These are phyloP conservation scores for Egretta garzetta DNA, from an alignment of 2,113 vertebrate species.

Conservation along the genomic window DNA sequence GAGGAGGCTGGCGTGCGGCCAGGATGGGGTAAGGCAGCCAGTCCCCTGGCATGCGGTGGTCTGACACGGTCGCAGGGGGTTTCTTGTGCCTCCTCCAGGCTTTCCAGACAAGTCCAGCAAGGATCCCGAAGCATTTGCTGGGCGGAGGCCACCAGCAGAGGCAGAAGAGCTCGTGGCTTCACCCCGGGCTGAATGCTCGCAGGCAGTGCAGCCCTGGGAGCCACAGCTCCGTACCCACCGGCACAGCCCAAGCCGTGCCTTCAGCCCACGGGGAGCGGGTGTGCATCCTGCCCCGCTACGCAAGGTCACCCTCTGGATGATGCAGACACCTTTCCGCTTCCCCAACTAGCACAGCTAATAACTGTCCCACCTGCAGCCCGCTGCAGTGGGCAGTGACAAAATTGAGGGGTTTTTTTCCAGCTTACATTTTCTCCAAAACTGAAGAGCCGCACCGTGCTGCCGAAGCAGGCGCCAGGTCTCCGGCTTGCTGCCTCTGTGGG, in stretches of 20 bases:
- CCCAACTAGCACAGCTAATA: background rate
- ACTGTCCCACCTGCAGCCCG: background rate
- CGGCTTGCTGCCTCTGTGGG: background rate
- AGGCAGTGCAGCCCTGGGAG: background rate
- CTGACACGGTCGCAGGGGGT: fast-evolving
- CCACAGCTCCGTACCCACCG: fast-evolving
- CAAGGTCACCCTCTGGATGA: background rate
- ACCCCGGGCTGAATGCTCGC: fast-evolving
- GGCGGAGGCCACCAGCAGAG: background rate
- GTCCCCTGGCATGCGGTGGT: fast-evolving
- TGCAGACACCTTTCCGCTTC: background rate
- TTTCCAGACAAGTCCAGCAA: background rate
- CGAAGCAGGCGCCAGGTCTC: background rate
- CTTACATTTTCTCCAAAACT: background rate
- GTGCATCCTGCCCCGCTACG: background rate
- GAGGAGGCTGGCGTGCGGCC: fast-evolving
- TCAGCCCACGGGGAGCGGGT: fast-evolving
- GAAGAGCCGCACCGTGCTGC: fast-evolving
- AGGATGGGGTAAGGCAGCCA: fast-evolving
- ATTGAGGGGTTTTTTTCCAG: background rate
- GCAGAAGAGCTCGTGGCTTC: background rate
- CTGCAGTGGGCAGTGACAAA: background rate
- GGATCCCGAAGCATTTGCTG: fast-evolving
- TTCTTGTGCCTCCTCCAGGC: background rate
- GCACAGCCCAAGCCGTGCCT: background rate